These are phyloP conservation scores for Homarus gammarus DNA, from an alignment of 2,888 invertebrate genomes.

Conservation along the genomic window DNA sequence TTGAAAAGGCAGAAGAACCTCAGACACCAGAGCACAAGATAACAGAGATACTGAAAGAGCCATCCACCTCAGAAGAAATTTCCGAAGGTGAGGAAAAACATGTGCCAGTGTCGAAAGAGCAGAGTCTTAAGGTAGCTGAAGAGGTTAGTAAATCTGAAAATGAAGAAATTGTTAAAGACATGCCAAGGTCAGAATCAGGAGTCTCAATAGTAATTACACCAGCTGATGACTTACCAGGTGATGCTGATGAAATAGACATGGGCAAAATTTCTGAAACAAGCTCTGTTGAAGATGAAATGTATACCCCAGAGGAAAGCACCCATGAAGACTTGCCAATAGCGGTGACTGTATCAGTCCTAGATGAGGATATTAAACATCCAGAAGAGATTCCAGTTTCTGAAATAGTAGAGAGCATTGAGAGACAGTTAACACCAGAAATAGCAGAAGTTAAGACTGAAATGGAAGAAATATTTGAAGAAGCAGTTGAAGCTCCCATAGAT, in stretches of 20 bases:
- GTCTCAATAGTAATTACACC: constrained; percentile 20
- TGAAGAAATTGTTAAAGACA: not conserved
- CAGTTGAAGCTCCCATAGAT: not conserved
- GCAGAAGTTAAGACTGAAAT: not conserved
- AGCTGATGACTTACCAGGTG: constrained; percentile 14
- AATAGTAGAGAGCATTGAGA: not conserved
- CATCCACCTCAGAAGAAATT: not conserved
- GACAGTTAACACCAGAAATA: not conserved
- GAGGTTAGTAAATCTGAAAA: not conserved
- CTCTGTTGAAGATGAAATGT: constrained; percentile 29
- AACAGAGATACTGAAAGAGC: not conserved
- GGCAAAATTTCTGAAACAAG: constrained; percentile 11
- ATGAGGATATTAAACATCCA: not conserved
- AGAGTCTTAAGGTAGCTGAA: not conserved
- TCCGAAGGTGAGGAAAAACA: constrained; percentile 15
- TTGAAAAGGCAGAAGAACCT: not conserved
- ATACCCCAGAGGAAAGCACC: constrained; percentile 11
- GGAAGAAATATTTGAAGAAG: constrained; percentile 1
- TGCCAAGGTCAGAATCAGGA: not conserved
- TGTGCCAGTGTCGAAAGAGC: not conserved
- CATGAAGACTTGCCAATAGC: not conserved
- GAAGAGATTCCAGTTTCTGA: not conserved
- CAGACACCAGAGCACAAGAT: not conserved
- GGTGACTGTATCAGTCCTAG: not conserved
- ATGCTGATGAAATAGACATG: constrained; percentile 2